phyloP scores from a whole-genome alignment of 1,140 invertebrate species.

The Hestina assimilis region DNA sequence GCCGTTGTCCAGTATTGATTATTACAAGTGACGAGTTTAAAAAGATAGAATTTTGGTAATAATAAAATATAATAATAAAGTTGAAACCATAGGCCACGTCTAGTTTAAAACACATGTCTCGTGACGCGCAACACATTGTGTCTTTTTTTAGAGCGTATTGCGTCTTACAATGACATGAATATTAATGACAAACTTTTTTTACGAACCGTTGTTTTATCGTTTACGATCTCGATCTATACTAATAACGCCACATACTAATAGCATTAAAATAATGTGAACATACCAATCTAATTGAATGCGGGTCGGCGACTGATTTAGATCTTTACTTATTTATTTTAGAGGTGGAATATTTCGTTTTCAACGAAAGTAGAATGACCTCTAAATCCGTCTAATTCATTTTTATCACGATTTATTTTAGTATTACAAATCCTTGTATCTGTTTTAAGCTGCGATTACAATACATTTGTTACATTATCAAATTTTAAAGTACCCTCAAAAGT shows the following conservation, averaged over 20 bases:
- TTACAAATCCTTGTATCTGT: too few relatives aligned
- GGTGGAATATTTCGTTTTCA: too few relatives aligned
- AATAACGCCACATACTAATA: conserved; percentile 21
- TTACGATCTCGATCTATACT: conserved; percentile 20
- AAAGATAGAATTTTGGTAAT: too few relatives aligned
- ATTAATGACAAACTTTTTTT: conserved; percentile 37
- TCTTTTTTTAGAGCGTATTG: conserved; percentile 29
- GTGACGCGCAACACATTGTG: conserved; percentile 20
- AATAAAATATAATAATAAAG: neutral
- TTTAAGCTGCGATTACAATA: neutral
- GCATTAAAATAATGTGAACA: conserved; percentile 15
- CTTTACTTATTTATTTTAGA: too few relatives aligned
- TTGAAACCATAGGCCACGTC: neutral
- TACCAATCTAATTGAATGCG: neutral
- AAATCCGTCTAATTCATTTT: too few relatives aligned
- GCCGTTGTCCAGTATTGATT: too few relatives aligned
- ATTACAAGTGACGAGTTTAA: too few relatives aligned
- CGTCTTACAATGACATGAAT: conserved; percentile 37
- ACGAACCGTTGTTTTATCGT: conserved; percentile 26
- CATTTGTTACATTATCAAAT: conserved; percentile 6
- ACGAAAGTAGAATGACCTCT: too few relatives aligned
- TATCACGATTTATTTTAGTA: too few relatives aligned
- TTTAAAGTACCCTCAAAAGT: conserved; percentile 15
- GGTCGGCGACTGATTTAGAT: neutral
- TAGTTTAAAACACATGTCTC: conserved; percentile 5